Evolutionary conservation across 2,888 invertebrate genomes (phyloP), one percentile per base, ranked within the genome.

Genomic region (Baccha elongata): DNA sequence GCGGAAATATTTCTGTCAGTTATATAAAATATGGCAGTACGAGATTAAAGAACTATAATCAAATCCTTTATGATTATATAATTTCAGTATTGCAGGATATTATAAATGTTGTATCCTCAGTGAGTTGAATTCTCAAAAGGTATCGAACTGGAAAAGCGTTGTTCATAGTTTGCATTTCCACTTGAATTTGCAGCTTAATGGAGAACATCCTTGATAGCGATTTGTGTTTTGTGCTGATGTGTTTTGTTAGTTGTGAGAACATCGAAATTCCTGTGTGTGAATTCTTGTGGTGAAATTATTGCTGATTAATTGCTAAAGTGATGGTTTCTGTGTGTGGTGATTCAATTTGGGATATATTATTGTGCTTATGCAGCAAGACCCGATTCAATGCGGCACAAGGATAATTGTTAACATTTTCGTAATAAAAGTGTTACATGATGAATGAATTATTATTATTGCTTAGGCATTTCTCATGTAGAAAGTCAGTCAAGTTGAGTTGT

Each of bases 301-400:
- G 60, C 15, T 80, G 80, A 80, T 69, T 80, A 75, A 75, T 80
- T 75, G 44, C 52, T 69, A 8, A 26, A 37, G 15, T 64, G 68
- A 62, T 67, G 60, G 50, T 50, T 76, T 5, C 29, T 23, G 17
- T 26, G 11, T 42, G 10, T n/a, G 11, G 26, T 48, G 48, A 44
- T 37, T 46, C 32, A 35, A 52, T 42, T 44, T 50, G 37, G 26
- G 26, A 53, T 35, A 7, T 32, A 64, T 53, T 60, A 55, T 55
- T 44, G n/a, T 64, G 73, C 58, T 60, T 58, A 67, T 73, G 55
- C 32, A 23, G 60, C 65, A 52, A 5, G 26, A 50, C 26, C n/a
- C 2, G 0, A 50, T 13, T 37, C 55, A 19, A 48, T 67, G 21
- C 10, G 11, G 26, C 37, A 11, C 29, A 40, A 50, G 42, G 32